Percentiles rank a stretch among this genome's conserved stretches.
These are phyloP conservation scores for Allobates femoralis DNA, from an alignment of 2,797 vertebrate species.

Conservation along the genomic window DNA sequence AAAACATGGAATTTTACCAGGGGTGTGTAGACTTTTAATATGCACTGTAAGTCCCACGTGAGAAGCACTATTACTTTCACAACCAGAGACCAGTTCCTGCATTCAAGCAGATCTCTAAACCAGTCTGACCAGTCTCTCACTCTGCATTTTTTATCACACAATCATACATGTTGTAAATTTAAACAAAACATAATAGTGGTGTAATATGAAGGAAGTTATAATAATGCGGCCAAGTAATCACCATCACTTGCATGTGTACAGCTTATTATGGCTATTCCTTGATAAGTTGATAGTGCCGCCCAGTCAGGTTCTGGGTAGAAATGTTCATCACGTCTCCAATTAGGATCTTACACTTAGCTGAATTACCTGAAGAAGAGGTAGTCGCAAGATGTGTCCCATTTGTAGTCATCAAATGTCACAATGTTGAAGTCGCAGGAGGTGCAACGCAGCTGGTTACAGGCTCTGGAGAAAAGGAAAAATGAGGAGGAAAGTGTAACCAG, in stretches of 20 bases:
- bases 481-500: background rate
- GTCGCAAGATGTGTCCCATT: constrained; percentile 91
- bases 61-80: background rate
- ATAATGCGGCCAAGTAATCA: background rate
- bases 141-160: background rate
- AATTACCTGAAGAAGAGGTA: constrained; percentile 95
- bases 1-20: no score
- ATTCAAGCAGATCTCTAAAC: background rate
- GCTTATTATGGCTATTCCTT: background rate
- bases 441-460: constrained; percentile 89
- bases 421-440: constrained; percentile 90
- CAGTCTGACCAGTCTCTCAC: background rate
- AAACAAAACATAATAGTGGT: background rate
- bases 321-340: background rate
- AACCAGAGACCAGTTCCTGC: background rate
- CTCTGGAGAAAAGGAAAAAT: constrained; percentile 75
- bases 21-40: no score
- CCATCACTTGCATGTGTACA: background rate
- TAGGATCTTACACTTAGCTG: constrained; percentile 17
- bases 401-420: constrained; percentile 82
- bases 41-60: background rate
- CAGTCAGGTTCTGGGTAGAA: background rate
- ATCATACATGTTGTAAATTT: background rate
- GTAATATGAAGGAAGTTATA: background rate
- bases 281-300: background rate